These are phyloP conservation scores for Halichoerus grypus DNA, from an alignment of 2,113 vertebrate genomes.

Conservation along the genomic window DNA sequence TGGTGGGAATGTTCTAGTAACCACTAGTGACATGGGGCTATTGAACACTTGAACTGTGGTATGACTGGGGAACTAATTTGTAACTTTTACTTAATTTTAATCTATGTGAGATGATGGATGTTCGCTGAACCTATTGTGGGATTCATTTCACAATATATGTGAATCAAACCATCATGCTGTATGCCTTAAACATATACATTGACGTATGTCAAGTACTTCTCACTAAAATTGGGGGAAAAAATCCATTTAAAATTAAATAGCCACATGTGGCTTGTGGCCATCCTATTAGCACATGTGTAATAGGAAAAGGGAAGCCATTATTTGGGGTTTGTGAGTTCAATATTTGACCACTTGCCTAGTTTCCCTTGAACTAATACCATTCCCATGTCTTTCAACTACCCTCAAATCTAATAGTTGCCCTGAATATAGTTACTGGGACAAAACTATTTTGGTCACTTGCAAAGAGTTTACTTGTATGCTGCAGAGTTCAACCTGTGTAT, in stretches of 20 bases:
- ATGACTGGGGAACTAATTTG: background rate
- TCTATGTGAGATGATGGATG: background rate
- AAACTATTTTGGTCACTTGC: background rate
- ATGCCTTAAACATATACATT: background rate
- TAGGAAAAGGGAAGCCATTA: background rate
- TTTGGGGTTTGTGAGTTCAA: background rate
- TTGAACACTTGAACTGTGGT: background rate
- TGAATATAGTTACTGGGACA: background rate
- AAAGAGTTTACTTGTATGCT: background rate
- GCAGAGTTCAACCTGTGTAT: background rate
- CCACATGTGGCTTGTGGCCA: background rate
- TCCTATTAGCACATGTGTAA: background rate
- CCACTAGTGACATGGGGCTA: background rate
- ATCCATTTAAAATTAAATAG: background rate
- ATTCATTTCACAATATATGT: background rate
- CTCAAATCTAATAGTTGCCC: background rate
- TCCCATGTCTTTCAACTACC: background rate
- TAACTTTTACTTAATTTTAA: background rate
- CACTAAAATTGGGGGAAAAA: background rate
- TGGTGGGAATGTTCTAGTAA: background rate
- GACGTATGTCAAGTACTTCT: background rate
- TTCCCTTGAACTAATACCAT: background rate
- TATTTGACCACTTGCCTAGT: background rate
- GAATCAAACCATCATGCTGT: background rate
- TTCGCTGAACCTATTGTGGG: background rate